Conservation (phyloP, 1,140 invertebrate genomes). For the Nomia melanderi region DNA sequence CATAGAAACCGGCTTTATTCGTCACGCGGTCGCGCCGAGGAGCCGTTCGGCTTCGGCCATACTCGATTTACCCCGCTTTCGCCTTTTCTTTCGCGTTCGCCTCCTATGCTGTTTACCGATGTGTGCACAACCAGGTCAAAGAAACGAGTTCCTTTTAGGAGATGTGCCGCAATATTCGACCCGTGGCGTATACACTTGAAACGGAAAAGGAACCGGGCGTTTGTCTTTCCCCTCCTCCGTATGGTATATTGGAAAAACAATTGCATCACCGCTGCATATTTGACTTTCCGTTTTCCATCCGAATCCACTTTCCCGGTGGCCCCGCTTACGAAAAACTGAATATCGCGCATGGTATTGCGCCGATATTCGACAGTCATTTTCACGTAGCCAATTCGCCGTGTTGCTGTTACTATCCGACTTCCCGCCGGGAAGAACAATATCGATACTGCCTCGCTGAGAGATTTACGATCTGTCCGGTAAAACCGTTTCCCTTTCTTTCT, state of each 20-base stretch:
- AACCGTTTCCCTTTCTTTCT: too few species aligned
- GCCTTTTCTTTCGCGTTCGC: slow-evolving; percentile 3
- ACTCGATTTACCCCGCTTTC: slow-evolving; percentile 10
- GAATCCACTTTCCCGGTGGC: slow-evolving; percentile 44
- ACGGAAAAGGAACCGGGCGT: slow-evolving; percentile 49
- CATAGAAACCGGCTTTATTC: neutral
- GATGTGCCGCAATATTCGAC: slow-evolving; percentile 31
- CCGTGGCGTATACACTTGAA: slow-evolving; percentile 32
- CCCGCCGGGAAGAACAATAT: too few species aligned
- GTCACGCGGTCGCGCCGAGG: neutral
- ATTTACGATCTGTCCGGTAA: too few species aligned
- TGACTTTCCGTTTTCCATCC: slow-evolving; percentile 58
- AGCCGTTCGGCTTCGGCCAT: neutral
- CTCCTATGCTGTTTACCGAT: slow-evolving; percentile 22
- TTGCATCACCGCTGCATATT: slow-evolving; percentile 50
- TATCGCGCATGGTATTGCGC: neutral
- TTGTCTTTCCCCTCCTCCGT: slow-evolving; percentile 44
- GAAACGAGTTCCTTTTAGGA: slow-evolving; percentile 29
- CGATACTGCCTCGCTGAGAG: too few species aligned
- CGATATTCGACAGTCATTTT: neutral
- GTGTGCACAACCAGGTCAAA: slow-evolving; percentile 28
- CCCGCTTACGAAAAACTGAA: slow-evolving; percentile 24
- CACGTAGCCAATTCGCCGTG: neutral
- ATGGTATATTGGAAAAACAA: slow-evolving; percentile 48
- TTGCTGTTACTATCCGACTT: too few species aligned